Conservation (phyloP, 2,797 vertebrate species). For the Sebastes nivosus region DNA sequence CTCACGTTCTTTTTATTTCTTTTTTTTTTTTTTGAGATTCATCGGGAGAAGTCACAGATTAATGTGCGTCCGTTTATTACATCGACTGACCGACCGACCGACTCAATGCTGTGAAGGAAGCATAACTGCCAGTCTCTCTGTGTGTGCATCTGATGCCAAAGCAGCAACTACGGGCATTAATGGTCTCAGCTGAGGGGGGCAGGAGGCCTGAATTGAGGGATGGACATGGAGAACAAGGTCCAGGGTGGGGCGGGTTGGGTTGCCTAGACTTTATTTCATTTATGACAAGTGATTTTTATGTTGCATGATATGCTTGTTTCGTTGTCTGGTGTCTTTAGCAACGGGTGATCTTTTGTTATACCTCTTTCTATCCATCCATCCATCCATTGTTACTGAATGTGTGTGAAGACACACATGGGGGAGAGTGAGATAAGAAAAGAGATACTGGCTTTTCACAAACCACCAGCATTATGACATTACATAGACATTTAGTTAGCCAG, state of each 20-base stretch:
- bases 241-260: constrained; percentile 6
- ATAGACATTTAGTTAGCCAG: background rate
- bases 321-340: constrained; percentile 21
- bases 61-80: constrained; percentile 37
- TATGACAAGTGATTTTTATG: constrained; percentile 35
- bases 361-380: constrained; percentile 52
- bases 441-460: constrained; percentile 56
- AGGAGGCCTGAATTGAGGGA: constrained; percentile 27
- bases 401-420: constrained; percentile 8
- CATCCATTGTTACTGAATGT: constrained; percentile 29
- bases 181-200: constrained; percentile 38
- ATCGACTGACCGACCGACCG: constrained; percentile 49
- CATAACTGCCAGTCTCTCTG: constrained; percentile 50
- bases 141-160: constrained; percentile 60
- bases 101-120: constrained; percentile 77
- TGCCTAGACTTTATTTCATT: constrained; percentile 49
- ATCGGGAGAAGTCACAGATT: constrained; percentile 43
- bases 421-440: background rate
- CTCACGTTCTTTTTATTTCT: constrained; percentile 1
- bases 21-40: background rate
- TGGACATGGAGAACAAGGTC: constrained; percentile 6
- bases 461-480: constrained; percentile 53
- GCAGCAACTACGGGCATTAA: constrained; percentile 70
- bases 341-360: constrained; percentile 15
- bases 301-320: constrained; percentile 50